Evolutionary conservation across 2,797 vertebrate genomes (phyloP), one percentile per base, ranked within the genome.

Genomic region (Meriones psammophilus): DNA sequence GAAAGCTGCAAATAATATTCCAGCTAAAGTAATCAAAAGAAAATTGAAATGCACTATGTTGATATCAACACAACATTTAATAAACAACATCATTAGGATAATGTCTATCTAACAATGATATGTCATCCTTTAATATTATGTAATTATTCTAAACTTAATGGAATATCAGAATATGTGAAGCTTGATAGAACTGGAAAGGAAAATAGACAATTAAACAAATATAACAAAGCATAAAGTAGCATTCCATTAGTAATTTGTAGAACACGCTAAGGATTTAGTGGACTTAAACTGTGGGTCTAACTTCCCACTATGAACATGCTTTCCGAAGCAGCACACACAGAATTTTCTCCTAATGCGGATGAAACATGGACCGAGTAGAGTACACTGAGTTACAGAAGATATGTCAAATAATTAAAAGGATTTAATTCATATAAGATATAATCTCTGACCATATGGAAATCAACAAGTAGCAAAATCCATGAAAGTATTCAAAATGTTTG

Each of bases 21-120:
- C 26, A 60, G 56, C 20, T 79, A 78, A 84, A 71, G 30, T 30
- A 89, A 60, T 89, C 26, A 73, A 89, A 92, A 92, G 84, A 76
- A 87, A 88, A 22, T 17, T 69, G 68, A 66, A 85, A 39, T 50
- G 17, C 20, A 73, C 76, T 92, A 74, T 42, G 56, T 39, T 64
- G 60, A 18, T 60, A 68, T 54, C 36, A 83, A 58, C 10, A 36
- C 71, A 33, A 33, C n/a, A 89, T 36, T 8, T 73, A 78, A 58
- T 20, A 24, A 28, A 84, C 12, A 79, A 58, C 50, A 79, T 39
- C 58, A 78, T 5, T 94, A 50, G 26, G 20, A 74, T 56, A 86
- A 90, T 9, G 24, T 3, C 64, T 85, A 66, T 66, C 71, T 78
- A 2, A 39, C 64, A 88, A 78, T n/a, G n/a, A n/a, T 83, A 54